Evolutionary conservation across 2,888 invertebrate genomes (phyloP), one percentile per base, ranked within the genome.

Genomic region (Enchytraeus crypticus): DNA sequence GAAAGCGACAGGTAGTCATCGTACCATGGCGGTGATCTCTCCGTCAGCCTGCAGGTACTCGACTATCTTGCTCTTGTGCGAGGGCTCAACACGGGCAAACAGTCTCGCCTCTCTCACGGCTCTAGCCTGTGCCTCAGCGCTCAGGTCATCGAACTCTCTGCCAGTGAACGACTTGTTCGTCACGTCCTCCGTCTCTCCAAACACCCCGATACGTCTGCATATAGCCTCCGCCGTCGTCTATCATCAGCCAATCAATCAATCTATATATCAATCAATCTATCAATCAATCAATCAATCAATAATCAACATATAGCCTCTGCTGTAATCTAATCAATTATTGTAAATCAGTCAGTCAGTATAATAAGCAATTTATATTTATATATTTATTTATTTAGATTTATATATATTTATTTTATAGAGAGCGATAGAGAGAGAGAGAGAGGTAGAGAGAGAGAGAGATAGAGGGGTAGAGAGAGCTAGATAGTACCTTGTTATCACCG

Each of bases 11-110:
- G 11, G 23, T n/a, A 54, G 21, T 5, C 18, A 11, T 55, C 61
- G 81, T 72, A 89, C 89, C 98, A 99, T 99, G 79, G 98, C 98
- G 70, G 97, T 95, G 82, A 99, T 95, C 70, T 80, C 80, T 81
- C 97, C 97, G 89, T 97, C 97, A 83, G 90, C 87, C 81, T 99
- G 98, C 81, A 99, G 84, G 82, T 83, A 98, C 79, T 99, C 98
- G 79, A 99, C 88, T 79, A 99, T 99, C 85, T 98, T 99, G 71
- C 95, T 95, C 83, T 99, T 99, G 86, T 99, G 98, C 62, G 95
- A 86, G 62, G 99, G 98, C 80, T 99, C 98, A 62, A 99, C 99
- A 69, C 99, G 89, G 61, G 98, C 97, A 86, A 99, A 99, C 63
- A 99, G 85, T 66, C 96, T 87, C 5, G 76, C 73, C 59, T 92